phyloP scores from a whole-genome alignment of 2,113 vertebrate genomes.

The Pachycephala philippinensis region DNA sequence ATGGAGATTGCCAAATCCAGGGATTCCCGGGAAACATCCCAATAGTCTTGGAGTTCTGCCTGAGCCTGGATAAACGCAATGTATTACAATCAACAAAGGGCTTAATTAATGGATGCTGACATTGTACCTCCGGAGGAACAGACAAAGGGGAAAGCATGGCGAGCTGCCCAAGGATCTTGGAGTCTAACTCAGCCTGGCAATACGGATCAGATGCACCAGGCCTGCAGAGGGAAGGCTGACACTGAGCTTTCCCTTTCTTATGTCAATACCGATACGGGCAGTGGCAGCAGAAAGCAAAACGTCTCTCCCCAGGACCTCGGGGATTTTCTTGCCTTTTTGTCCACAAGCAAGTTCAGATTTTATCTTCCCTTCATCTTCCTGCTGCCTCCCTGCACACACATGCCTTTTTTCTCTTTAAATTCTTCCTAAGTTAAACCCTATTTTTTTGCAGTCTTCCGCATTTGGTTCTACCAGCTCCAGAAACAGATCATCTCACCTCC shows the following conservation, averaged over 20 bases:
- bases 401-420: background rate
- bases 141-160: slow-evolving; percentile 14
- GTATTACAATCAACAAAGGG: slow-evolving; percentile 29
- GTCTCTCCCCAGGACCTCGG: background rate
- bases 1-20: background rate
- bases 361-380: background rate
- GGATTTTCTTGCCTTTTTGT: background rate
- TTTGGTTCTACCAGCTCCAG: background rate
- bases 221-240: background rate
- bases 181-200: background rate
- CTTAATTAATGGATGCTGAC: slow-evolving; percentile 51
- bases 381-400: background rate
- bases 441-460: background rate
- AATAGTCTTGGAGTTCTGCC: background rate
- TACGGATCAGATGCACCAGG: background rate
- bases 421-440: background rate
- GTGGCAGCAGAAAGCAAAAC: background rate
- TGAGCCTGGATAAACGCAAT: background rate
- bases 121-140: background rate
- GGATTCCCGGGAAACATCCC: slow-evolving; percentile 36
- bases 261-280: background rate
- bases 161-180: slow-evolving; percentile 6
- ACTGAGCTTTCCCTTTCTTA: background rate
- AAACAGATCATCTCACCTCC: background rate
- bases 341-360: background rate